Evolutionary conservation across 2,888 invertebrate genomes (phyloP).

Genomic region (Drosophila meridionalis): DNA sequence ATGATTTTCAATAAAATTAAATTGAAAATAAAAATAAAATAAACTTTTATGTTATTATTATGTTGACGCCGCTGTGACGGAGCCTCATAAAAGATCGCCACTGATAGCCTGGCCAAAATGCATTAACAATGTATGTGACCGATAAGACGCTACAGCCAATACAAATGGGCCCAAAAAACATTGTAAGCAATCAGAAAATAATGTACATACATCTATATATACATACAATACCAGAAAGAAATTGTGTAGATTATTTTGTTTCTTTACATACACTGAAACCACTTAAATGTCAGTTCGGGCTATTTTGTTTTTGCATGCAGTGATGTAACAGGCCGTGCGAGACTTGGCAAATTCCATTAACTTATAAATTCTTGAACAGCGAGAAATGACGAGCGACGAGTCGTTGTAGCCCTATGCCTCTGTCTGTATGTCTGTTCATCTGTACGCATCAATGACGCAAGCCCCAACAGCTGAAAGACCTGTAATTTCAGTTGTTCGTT

Average conservation of each 20-base stretch:
- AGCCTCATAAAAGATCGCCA: conserved; percentile 50
- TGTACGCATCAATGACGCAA: neutral
- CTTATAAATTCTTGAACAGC: neutral
- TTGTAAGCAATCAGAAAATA: conserved; percentile 1
- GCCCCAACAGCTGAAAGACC: neutral
- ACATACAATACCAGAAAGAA: conserved; percentile 5
- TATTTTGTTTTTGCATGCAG: neutral
- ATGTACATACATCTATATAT: neutral
- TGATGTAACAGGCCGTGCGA: neutral
- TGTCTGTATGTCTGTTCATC: neutral
- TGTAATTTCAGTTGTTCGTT: neutral
- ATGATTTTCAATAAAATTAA: conserved; percentile 81
- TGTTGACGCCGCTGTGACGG: conserved; percentile 67
- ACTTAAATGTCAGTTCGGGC: neutral
- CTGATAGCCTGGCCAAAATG: conserved; percentile 39
- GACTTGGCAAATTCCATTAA: neutral
- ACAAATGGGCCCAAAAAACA: neutral
- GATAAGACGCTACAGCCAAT: conserved; percentile 6
- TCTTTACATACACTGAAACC: neutral
- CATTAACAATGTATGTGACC: conserved; percentile 30
- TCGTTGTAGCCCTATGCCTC: too few species aligned
- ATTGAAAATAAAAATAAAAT: conserved; percentile 83
- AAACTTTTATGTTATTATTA: conserved; percentile 78
- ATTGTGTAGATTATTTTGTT: neutral
- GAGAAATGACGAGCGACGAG: too few species aligned